phyloP scores from a whole-genome alignment of 2,888 invertebrate genomes.

The Anaspis maculata region DNA sequence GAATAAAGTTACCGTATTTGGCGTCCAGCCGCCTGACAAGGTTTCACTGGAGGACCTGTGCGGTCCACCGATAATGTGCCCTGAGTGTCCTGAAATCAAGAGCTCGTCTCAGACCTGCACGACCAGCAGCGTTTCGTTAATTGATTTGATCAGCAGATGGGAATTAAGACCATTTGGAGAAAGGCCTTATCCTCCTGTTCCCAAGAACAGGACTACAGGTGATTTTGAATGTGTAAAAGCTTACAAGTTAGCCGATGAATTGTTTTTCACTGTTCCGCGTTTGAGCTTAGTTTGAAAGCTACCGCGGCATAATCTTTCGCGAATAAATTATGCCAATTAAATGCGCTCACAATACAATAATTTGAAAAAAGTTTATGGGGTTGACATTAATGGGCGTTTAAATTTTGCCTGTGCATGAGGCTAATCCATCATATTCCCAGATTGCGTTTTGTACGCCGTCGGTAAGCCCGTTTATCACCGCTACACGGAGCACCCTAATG shows the following conservation, averaged over 20 bases:
- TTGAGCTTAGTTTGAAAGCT: too few species aligned
- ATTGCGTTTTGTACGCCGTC: slow-evolving; percentile 81
- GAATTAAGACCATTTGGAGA: slow-evolving; percentile 51
- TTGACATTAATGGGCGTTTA: too few species aligned
- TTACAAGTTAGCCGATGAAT: too few species aligned
- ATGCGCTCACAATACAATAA: too few species aligned
- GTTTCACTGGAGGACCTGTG: slow-evolving; percentile 54
- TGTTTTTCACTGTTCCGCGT: too few species aligned
- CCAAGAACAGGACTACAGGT: slow-evolving; percentile 46
- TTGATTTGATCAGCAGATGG: slow-evolving; percentile 49
- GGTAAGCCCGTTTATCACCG: slow-evolving; percentile 90
- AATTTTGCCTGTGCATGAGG: too few species aligned
- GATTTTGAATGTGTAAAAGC: too few species aligned
- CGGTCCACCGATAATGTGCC: slow-evolving; percentile 51
- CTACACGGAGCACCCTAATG: slow-evolving; percentile 64
- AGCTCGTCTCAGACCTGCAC: slow-evolving; percentile 51
- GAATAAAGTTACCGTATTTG: too few species aligned
- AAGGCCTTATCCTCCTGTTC: slow-evolving; percentile 47
- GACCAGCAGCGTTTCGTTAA: slow-evolving; percentile 49
- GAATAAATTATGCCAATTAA: not conserved
- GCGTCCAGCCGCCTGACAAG: slow-evolving; percentile 23
- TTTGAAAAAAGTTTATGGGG: too few species aligned
- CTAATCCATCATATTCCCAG: too few species aligned
- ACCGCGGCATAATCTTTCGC: too few species aligned
- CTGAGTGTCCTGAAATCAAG: slow-evolving; percentile 49